Percentiles rank a stretch among this genome's conserved stretches.
Evolutionary conservation across 2,888 invertebrate species (phyloP).

Genomic region (Leptinotarsa juncta): DNA sequence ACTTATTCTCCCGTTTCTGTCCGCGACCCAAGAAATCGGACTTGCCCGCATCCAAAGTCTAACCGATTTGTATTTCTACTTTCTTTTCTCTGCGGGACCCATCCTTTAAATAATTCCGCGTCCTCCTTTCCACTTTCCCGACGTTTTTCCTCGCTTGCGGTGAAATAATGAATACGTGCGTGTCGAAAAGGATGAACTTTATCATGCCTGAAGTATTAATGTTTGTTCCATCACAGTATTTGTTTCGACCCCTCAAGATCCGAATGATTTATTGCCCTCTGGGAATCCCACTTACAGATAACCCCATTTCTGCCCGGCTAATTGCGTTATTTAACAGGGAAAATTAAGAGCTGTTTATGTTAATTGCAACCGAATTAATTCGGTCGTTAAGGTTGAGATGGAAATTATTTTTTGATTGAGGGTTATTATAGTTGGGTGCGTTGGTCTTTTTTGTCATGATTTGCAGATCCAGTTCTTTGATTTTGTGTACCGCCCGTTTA

Average conservation of each 20-base stretch:
- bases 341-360: slow-evolving; percentile 36
- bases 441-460: too few relatives aligned
- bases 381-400: slow-evolving; percentile 27
- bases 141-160: slow-evolving; percentile 7
- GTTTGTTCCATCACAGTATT: slow-evolving; percentile 28
- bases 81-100: not conserved
- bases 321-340: slow-evolving; percentile 35
- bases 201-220: slow-evolving; percentile 33
- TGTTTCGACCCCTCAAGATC: slow-evolving; percentile 28
- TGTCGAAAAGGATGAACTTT: slow-evolving; percentile 34
- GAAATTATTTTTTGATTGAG: slow-evolving; percentile 4
- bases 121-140: not conserved
- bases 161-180: slow-evolving; percentile 31
- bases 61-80: not conserved
- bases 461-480: too few relatives aligned
- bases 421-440: not conserved
- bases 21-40: not conserved
- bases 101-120: not conserved
- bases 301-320: slow-evolving; percentile 33
- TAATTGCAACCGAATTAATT: slow-evolving; percentile 29
- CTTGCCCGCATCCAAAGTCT: not conserved
- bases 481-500: too few relatives aligned
- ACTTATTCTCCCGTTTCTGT: too few relatives aligned
- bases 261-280: slow-evolving; percentile 32
- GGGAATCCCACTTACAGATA: slow-evolving; percentile 32